Conservation (phyloP, 2,888 invertebrate genomes). For the Nephrocerus scutellatus region DNA sequence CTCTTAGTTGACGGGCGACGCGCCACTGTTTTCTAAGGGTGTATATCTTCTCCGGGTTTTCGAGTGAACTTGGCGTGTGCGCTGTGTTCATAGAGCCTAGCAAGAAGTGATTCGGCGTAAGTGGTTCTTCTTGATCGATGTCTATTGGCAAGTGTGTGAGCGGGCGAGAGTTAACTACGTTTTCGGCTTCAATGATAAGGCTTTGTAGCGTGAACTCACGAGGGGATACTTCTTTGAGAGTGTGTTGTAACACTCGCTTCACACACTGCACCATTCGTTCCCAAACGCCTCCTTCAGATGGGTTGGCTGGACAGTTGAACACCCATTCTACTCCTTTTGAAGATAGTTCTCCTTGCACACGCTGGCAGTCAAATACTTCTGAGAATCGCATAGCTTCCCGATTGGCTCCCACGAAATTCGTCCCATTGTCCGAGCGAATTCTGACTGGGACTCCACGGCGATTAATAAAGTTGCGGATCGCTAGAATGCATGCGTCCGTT, state of each 20-base stretch:
- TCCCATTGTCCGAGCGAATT: constrained; percentile 16
- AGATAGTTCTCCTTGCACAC: constrained; percentile 12
- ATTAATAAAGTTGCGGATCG: constrained; percentile 13
- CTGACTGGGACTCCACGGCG: constrained; percentile 8
- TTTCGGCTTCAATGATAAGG: constrained; percentile 9
- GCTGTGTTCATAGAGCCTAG: constrained; percentile 6
- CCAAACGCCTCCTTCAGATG: constrained; percentile 21
- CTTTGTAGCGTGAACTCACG: constrained; percentile 16
- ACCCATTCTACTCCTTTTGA: constrained; percentile 10
- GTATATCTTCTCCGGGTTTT: constrained; percentile 1
- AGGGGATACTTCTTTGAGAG: constrained; percentile 19
- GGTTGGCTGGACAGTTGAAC: constrained; percentile 10
- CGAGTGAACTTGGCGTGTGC: neutral
- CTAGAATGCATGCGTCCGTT: constrained; percentile 13
- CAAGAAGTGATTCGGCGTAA: constrained; percentile 7
- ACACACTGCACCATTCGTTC: constrained; percentile 22
- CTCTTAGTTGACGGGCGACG: constrained; percentile 10
- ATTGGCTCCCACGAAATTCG: constrained; percentile 15
- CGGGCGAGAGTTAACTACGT: constrained; percentile 9
- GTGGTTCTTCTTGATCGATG: constrained; percentile 3
- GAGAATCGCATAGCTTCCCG: constrained; percentile 10
- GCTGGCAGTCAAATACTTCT: constrained; percentile 11
- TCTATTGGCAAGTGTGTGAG: constrained; percentile 7
- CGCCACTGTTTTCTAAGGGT: constrained; percentile 11
- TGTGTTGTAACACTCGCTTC: constrained; percentile 16